phyloP scores from a whole-genome alignment of 2,888 invertebrate genomes.

The Steinernema hermaphroditum region DNA sequence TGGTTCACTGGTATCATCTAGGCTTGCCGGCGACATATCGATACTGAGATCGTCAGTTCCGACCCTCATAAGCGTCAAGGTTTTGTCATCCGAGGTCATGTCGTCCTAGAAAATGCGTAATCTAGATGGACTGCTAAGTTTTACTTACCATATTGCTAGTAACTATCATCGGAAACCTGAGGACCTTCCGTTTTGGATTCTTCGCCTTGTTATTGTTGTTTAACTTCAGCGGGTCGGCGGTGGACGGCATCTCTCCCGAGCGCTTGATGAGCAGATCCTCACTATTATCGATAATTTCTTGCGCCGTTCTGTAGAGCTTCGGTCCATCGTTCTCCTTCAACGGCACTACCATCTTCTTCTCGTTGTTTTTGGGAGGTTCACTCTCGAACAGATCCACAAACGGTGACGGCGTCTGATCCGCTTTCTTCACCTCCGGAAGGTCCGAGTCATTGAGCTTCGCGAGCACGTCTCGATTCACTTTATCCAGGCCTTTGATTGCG shows the following conservation, averaged over 20 bases:
- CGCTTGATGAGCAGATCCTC: neutral
- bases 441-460: neutral
- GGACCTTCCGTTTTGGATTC: neutral
- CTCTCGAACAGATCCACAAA: neutral
- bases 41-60: conserved; percentile 12
- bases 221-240: neutral
- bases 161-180: neutral
- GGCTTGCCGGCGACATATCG: conserved; percentile 25
- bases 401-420: neutral
- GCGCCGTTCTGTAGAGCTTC: neutral
- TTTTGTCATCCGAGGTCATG: neutral
- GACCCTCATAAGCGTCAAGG: neutral
- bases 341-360: neutral
- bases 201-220: neutral
- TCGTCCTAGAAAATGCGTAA: neutral
- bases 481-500: neutral
- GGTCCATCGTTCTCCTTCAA: conserved; percentile 6
- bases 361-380: neutral
- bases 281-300: neutral
- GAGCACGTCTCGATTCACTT: neutral
- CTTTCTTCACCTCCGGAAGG: neutral
- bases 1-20: conserved; percentile 18
- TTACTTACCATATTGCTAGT: neutral
- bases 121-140: neutral
- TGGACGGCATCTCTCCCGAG: neutral